Evolutionary conservation across 2,797 vertebrate genomes (phyloP).

Genomic region (Leptoclinus maculatus): DNA sequence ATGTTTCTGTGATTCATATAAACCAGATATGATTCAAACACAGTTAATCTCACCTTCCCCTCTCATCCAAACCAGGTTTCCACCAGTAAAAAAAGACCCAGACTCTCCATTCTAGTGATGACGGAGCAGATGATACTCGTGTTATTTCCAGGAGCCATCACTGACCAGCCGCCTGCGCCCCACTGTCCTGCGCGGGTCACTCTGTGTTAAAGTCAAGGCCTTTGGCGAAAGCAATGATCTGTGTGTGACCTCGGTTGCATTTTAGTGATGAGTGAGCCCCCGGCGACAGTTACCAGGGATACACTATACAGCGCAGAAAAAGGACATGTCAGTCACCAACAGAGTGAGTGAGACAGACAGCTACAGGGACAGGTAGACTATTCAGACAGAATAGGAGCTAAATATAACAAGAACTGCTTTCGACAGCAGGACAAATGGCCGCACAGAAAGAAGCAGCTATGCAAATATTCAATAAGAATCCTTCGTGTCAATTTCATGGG

Average conservation of each 20-base stretch:
- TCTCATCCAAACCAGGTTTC: not conserved
- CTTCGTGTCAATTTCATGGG: conserved; percentile 18
- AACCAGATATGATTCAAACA: not conserved
- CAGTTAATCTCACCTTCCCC: not conserved
- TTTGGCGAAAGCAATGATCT: conserved; percentile 72
- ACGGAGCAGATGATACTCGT: conserved; percentile 37
- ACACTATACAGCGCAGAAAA: conserved; percentile 58
- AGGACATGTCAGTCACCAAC: conserved; percentile 62
- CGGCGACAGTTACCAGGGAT: conserved; percentile 71
- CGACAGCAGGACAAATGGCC: conserved; percentile 63
- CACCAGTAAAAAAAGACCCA: conserved; percentile 26
- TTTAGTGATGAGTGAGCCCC: conserved; percentile 67
- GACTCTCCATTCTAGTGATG: not conserved
- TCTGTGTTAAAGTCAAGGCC: conserved; percentile 68
- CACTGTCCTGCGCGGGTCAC: conserved; percentile 58
- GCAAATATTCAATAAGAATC: conserved; percentile 15
- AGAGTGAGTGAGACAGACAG: conserved; percentile 43
- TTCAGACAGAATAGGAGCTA: conserved; percentile 37
- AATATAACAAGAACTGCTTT: conserved; percentile 41
- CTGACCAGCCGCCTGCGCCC: conserved; percentile 32
- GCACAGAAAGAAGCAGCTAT: conserved; percentile 13
- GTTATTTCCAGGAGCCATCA: conserved; percentile 59
- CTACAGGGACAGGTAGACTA: conserved; percentile 51
- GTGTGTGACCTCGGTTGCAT: conserved; percentile 73
- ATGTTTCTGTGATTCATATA: not conserved